phyloP scores from a whole-genome alignment of 2,797 vertebrate species.

The Coracias cyanogaster region DNA sequence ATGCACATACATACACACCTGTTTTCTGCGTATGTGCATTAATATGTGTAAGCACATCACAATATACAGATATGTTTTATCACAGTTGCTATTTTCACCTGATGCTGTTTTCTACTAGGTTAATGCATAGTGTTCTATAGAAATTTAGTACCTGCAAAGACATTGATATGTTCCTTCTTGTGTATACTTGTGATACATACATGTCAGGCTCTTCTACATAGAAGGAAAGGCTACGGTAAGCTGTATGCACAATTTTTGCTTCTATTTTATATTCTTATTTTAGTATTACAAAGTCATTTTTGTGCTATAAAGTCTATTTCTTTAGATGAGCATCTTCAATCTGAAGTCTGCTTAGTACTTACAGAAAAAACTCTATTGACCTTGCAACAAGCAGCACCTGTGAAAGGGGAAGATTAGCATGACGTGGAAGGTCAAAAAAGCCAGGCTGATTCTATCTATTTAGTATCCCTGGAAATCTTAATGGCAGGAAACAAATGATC shows the following conservation, averaged over 20 bases:
- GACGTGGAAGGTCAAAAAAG: not conserved
- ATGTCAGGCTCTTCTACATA: not conserved
- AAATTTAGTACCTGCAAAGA: not conserved
- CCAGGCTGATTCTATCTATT: not conserved
- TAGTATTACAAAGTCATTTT: not conserved
- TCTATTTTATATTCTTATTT: not conserved
- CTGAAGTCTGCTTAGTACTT: not conserved
- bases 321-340: not conserved
- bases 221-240: not conserved
- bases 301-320: not conserved
- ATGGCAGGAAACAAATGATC: not conserved
- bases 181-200: not conserved
- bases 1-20: not conserved
- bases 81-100: not conserved
- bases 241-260: not conserved
- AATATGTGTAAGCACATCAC: not conserved
- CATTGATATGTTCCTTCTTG: not conserved
- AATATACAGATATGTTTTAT: not conserved
- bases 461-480: not conserved
- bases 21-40: not conserved
- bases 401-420: not conserved
- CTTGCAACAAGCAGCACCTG: not conserved
- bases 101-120: not conserved
- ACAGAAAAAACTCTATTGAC: not conserved
- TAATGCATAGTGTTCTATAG: not conserved